Evolutionary conservation across 2,113 vertebrate genomes (phyloP), one percentile per base, ranked within the genome.

Genomic region (Pyrgilauda ruficollis): DNA sequence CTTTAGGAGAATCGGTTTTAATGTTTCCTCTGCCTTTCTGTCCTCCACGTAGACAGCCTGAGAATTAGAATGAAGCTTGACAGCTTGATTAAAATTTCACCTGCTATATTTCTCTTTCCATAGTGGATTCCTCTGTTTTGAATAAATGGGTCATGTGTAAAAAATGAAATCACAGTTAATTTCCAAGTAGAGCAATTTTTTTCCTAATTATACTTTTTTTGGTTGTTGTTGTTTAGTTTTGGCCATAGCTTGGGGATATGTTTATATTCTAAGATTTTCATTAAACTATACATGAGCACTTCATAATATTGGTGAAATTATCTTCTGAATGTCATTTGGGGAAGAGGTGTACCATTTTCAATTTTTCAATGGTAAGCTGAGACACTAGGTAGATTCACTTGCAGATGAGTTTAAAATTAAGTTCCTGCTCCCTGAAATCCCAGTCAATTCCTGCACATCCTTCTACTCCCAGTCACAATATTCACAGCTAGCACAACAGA

Each of bases 61-160:
- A 96, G 74, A 95, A 94, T 95, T 82, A 95, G 92, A 94, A 95
- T 94, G 72, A 96, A 90, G 67, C 59, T 75, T 89, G 96, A 95
- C 83, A 92, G n/a, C 79, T 78, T 95, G 93, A 94, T 96, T 97
- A 90, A 94, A 95, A 97, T 95, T 96, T 96, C 76, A 72, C 74
- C 81, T 85, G 52, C 64, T 90, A 17, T 39, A 67, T 90, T 93
- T 95, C 72, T 75, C 31, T 94, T 96, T 92, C 64, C 68, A 44
- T 41, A 67, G 74, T 84, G 83, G 49, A 89, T 95, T 87, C 22
- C 17, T 91, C 80, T 93, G 37, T 69, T 80, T 86, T 90, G 64
- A 87, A 74, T 46, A 92, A 76, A 82, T 58, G 26, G 79, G 72
- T 95, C 85, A 84, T 0, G 1, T 84, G 61, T 59, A 23, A 79